phyloP scores from a whole-genome alignment of 2,888 invertebrate species.

The Pseudolycoriella hygida region DNA sequence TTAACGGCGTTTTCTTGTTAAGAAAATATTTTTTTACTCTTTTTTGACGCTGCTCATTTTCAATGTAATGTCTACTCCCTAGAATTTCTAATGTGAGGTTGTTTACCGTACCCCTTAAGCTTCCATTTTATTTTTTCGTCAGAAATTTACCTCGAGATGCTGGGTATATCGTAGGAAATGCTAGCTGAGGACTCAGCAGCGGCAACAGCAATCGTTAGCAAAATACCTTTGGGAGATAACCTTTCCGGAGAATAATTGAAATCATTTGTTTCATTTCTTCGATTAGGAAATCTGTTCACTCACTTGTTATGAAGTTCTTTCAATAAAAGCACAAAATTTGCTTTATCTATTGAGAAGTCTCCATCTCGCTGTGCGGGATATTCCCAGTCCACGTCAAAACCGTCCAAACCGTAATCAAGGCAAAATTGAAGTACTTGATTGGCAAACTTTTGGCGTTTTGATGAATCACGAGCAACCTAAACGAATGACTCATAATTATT shows the following conservation, averaged over 20 bases:
- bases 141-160: constrained; percentile 21
- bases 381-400: constrained; percentile 51
- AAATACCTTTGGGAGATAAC: constrained; percentile 31
- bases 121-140: no score
- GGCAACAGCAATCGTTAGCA: constrained; percentile 40
- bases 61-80: no score
- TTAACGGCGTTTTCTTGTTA: no score
- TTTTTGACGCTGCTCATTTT: no score
- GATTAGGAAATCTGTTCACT: background rate
- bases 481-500: background rate
- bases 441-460: constrained; percentile 46
- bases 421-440: constrained; percentile 51
- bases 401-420: background rate
- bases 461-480: constrained; percentile 41
- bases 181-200: constrained; percentile 33
- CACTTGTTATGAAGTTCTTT: background rate
- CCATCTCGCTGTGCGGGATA: constrained; percentile 49
- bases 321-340: constrained; percentile 14
- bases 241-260: constrained; percentile 23
- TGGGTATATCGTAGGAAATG: constrained; percentile 38
- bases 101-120: no score
- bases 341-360: constrained; percentile 18
- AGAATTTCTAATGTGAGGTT: no score
- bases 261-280: constrained; percentile 17
- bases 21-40: no score